These are phyloP conservation scores for Urocitellus parryii DNA, from an alignment of 2,113 vertebrate genomes.

Conservation along the genomic window DNA sequence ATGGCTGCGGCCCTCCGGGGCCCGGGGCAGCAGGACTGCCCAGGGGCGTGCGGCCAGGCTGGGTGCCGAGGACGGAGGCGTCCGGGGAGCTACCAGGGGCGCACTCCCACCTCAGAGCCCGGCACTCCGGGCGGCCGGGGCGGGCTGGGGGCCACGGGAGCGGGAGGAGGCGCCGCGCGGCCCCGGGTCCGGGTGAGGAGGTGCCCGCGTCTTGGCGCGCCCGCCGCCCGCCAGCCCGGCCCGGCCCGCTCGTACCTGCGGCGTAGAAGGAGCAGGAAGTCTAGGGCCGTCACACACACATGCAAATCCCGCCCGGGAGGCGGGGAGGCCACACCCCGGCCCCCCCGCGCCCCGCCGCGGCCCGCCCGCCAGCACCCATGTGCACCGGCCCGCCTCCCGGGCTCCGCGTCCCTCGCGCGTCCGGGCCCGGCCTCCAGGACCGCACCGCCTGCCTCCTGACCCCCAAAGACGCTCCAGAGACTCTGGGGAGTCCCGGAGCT, in stretches of 20 bases:
- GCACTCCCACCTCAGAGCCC: neutral
- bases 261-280: slow-evolving; percentile 80
- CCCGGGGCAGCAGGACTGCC: neutral
- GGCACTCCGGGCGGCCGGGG: slow-evolving; percentile 22
- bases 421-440: neutral
- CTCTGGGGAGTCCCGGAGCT: neutral
- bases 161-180: slow-evolving; percentile 27
- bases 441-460: neutral
- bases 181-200: slow-evolving; percentile 57
- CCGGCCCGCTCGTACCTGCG: slow-evolving; percentile 77
- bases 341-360: neutral
- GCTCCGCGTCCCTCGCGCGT: neutral
- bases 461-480: neutral
- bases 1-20: slow-evolving; percentile 78
- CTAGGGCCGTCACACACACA: slow-evolving; percentile 70
- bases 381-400: slow-evolving; percentile 55
- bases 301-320: slow-evolving; percentile 79
- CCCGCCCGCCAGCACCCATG: slow-evolving; percentile 65
- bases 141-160: neutral
- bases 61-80: neutral
- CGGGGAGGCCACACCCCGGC: slow-evolving; percentile 72
- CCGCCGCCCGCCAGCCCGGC: neutral
- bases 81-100: neutral
- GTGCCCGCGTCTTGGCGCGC: slow-evolving; percentile 37
- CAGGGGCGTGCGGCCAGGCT: slow-evolving; percentile 24